Evolutionary conservation across 2,888 invertebrate genomes (phyloP).

Genomic region (Volucella bombylans): DNA sequence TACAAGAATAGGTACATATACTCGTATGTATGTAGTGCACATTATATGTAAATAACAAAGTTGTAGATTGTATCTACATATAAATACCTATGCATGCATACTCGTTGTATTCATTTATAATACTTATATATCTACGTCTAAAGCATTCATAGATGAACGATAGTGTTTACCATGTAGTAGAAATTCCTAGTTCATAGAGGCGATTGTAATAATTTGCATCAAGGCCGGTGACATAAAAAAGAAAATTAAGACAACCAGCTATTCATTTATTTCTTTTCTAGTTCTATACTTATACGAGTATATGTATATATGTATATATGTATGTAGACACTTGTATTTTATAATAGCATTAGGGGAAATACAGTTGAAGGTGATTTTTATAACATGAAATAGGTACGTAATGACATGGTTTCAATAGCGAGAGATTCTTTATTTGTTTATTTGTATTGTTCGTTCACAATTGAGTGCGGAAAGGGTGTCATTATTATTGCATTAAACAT

Average conservation of each 20-base stretch:
- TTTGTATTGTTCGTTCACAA: constrained; percentile 46
- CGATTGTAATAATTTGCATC: constrained; percentile 71
- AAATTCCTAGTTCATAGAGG: constrained; percentile 56
- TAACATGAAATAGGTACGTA: constrained; percentile 63
- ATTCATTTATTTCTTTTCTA: too few species aligned
- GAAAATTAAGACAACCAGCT: constrained; percentile 10
- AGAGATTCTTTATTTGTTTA: constrained; percentile 28
- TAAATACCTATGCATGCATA: too few species aligned
- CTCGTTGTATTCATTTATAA: neutral
- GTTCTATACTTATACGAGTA: too few species aligned
- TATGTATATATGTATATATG: constrained; percentile 17
- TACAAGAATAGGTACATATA: constrained; percentile 12
- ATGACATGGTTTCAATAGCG: constrained; percentile 42
- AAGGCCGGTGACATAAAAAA: constrained; percentile 70
- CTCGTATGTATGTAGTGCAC: constrained; percentile 8
- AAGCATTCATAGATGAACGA: constrained; percentile 36
- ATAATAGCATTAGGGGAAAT: constrained; percentile 63
- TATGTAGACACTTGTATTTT: constrained; percentile 45
- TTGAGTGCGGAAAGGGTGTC: constrained; percentile 41
- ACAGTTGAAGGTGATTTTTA: constrained; percentile 69
- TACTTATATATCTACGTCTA: neutral
- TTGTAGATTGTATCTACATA: too few species aligned
- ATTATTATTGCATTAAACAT: constrained; percentile 59
- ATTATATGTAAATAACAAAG: constrained; percentile 16
- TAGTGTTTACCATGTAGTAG: constrained; percentile 45